Evolutionary conservation across 1,140 invertebrate genomes (phyloP).

Genomic region (Vanessa tameamea): DNA sequence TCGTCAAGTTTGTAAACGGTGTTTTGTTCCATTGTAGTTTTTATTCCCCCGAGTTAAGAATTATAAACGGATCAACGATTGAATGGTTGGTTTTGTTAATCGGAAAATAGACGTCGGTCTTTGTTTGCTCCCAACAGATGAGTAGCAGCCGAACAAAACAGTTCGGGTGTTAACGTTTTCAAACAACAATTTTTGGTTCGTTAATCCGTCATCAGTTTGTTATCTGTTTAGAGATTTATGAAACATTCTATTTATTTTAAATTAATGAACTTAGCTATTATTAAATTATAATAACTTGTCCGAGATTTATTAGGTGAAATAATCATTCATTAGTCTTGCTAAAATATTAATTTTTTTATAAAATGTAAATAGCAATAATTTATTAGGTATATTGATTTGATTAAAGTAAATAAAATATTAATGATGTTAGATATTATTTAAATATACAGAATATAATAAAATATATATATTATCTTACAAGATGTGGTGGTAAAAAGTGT

Average conservation of each 20-base stretch:
- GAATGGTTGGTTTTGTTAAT: slow-evolving; percentile 28
- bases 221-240: slow-evolving; percentile 42
- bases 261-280: slow-evolving; percentile 38
- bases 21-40: slow-evolving; percentile 41
- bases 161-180: slow-evolving; percentile 54
- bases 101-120: slow-evolving; percentile 47
- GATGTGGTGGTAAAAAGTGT: slow-evolving; percentile 17
- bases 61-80: slow-evolving; percentile 20
- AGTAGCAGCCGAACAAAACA: slow-evolving; percentile 64
- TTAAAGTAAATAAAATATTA: too few relatives aligned
- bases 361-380: too few relatives aligned
- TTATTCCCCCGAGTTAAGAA: slow-evolving; percentile 40
- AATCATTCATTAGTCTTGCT: not conserved
- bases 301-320: too few relatives aligned
- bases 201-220: slow-evolving; percentile 61
- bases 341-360: too few relatives aligned
- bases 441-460: too few relatives aligned
- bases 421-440: too few relatives aligned
- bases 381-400: too few relatives aligned
- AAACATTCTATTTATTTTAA: slow-evolving; percentile 42
- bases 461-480: slow-evolving; percentile 1
- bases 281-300: slow-evolving; percentile 2
- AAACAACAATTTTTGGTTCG: slow-evolving; percentile 56
- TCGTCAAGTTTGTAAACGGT: slow-evolving; percentile 23
- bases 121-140: slow-evolving; percentile 65